Evolutionary conservation across 37 sponge, comb jelly and placozoan genomes (phyloP).

Genomic region (Dysidea cf. avara): DNA sequence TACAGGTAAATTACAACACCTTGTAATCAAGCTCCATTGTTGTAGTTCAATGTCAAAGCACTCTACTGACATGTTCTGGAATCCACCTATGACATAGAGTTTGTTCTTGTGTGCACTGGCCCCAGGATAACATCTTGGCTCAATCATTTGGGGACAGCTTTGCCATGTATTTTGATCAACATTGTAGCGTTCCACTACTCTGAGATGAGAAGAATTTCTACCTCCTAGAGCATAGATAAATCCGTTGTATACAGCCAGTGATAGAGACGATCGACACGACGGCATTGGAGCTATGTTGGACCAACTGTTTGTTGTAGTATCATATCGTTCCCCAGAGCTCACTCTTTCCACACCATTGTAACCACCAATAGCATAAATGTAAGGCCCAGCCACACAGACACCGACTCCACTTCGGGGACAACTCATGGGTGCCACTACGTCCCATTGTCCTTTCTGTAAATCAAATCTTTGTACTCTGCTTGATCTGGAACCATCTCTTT

Average conservation of each 20-base stretch:
- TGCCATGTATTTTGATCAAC: slow-evolving; percentile 11
- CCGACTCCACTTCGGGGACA: slow-evolving; percentile 17
- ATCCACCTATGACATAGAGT: slow-evolving; percentile 24
- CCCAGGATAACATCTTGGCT: slow-evolving; percentile 1
- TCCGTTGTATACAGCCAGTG: slow-evolving; percentile 32
- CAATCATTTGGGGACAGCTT: neutral
- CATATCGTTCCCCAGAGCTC: slow-evolving; percentile 38
- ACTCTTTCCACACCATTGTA: slow-evolving; percentile 9
- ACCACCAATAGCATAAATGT: slow-evolving; percentile 30
- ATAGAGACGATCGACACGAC: slow-evolving; percentile 25
- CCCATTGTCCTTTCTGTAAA: slow-evolving; percentile 29
- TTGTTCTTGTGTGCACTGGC: slow-evolving; percentile 4
- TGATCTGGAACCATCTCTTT: neutral
- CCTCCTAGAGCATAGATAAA: slow-evolving; percentile 50
- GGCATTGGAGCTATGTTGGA: slow-evolving; percentile 27
- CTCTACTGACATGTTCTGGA: neutral
- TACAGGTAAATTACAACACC: neutral
- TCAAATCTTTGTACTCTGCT: slow-evolving; percentile 21
- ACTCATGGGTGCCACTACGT: slow-evolving; percentile 7
- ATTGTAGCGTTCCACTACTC: slow-evolving; percentile 13
- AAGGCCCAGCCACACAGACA: slow-evolving; percentile 10
- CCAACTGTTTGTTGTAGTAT: slow-evolving; percentile 34
- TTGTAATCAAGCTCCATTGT: neutral
- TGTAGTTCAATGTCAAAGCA: slow-evolving; percentile 4
- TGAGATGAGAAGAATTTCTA: neutral